Conservation (phyloP, 2,797 vertebrate species). For the Lemur catta region DNA sequence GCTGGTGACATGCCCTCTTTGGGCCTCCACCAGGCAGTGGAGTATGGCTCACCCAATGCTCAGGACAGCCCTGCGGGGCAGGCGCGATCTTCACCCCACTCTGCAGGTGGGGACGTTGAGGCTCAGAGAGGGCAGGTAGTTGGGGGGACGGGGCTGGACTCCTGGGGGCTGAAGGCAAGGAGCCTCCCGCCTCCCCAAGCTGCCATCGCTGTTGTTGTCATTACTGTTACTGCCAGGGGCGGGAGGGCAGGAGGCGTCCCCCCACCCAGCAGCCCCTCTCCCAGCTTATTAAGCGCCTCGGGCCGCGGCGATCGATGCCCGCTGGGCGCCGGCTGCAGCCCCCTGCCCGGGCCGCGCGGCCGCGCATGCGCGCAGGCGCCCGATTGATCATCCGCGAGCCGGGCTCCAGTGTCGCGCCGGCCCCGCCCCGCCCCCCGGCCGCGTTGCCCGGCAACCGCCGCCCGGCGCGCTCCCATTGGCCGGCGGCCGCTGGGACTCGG, state of each 20-base stretch:
- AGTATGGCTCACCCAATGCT: background rate
- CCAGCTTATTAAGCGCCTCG: slow-evolving; percentile 87
- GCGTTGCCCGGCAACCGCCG: slow-evolving; percentile 86
- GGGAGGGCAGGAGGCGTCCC: background rate
- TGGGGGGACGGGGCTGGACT: background rate
- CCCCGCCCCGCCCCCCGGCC: slow-evolving; percentile 73
- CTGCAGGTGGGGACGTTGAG: background rate
- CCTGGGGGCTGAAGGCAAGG: background rate
- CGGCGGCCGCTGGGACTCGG: slow-evolving; percentile 51
- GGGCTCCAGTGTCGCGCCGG: slow-evolving; percentile 68
- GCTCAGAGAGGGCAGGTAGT: background rate
- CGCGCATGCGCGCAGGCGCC: slow-evolving; percentile 81
- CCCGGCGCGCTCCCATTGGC: slow-evolving; percentile 82
- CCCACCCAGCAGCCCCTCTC: slow-evolving; percentile 57
- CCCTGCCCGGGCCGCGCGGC: slow-evolving; percentile 79
- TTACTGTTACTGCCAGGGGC: background rate
- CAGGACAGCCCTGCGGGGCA: background rate
- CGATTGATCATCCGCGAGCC: slow-evolving; percentile 84
- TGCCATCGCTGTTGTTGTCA: background rate
- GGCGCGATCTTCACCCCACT: background rate
- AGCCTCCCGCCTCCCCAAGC: background rate
- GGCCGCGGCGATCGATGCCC: slow-evolving; percentile 87
- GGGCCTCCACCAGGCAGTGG: background rate
- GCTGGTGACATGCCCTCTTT: background rate
- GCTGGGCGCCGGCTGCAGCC: slow-evolving; percentile 84